A percentile compares a stretch with the other conserved stretches of the same genome.
These are phyloP conservation scores for Gymnorhina tibicen DNA, from an alignment of 2,113 vertebrate species.

Conservation along the genomic window DNA sequence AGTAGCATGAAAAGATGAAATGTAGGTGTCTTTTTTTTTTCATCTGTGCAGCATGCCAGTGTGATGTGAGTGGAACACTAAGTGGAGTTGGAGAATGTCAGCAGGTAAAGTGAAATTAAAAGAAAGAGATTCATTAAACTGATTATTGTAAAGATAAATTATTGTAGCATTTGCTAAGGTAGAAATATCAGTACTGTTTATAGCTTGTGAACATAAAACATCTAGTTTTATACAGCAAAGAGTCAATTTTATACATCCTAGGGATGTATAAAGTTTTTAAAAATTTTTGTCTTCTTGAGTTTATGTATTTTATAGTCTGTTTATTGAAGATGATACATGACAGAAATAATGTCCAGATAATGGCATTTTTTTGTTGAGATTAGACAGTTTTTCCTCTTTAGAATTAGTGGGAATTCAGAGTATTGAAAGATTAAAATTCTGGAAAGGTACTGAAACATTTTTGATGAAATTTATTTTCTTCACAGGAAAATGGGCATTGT, in stretches of 20 bases:
- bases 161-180: not conserved
- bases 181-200: not conserved
- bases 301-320: not conserved
- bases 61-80: slow-evolving; percentile 82
- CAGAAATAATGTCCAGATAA: not conserved
- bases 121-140: not conserved
- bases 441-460: not conserved
- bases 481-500: slow-evolving; percentile 83
- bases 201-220: not conserved
- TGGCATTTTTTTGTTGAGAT: not conserved
- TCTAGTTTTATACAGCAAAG: not conserved
- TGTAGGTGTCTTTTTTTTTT: not conserved
- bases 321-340: not conserved
- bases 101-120: slow-evolving; percentile 75
- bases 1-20: not conserved
- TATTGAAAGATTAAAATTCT: not conserved
- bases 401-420: not conserved
- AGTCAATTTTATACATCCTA: not conserved
- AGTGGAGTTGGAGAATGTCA: slow-evolving; percentile 87
- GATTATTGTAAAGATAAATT: not conserved
- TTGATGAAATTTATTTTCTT: not conserved
- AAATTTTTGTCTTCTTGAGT: not conserved
- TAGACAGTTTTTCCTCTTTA: not conserved
- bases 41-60: slow-evolving; percentile 82
- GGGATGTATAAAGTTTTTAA: not conserved